These are phyloP conservation scores for Petrolisthes cinctipes DNA, from an alignment of 2,888 invertebrate species.

Conservation along the genomic window DNA sequence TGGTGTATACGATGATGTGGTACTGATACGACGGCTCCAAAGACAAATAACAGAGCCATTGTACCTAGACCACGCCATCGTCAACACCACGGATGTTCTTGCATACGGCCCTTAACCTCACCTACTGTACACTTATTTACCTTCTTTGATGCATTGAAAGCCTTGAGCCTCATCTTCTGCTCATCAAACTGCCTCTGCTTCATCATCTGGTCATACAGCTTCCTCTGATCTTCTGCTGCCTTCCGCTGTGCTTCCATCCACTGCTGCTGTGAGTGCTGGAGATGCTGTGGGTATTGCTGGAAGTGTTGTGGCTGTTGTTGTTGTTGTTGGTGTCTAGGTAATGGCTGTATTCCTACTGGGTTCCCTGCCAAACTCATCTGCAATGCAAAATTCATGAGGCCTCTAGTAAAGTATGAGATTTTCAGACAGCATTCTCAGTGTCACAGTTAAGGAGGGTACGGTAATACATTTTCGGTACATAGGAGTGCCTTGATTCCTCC, in stretches of 20 bases:
- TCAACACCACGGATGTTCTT: too few species aligned
- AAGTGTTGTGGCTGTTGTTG: slow-evolving; percentile 30
- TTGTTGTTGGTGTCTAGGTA: slow-evolving; percentile 44
- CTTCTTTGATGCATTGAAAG: slow-evolving; percentile 46
- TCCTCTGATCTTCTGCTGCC: slow-evolving; percentile 50
- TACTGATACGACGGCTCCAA: too few species aligned
- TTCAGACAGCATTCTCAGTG: too few species aligned
- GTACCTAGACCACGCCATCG: too few species aligned
- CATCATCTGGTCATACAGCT: slow-evolving; percentile 55
- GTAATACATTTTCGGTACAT: too few species aligned
- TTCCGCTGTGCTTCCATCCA: slow-evolving; percentile 51
- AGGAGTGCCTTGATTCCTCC: too few species aligned
- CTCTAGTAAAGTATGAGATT: not conserved
- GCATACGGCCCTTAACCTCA: too few species aligned
- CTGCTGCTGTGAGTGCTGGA: slow-evolving; percentile 43
- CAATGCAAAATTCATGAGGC: not conserved
- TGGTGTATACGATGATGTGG: too few species aligned
- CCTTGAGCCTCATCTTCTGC: slow-evolving; percentile 57
- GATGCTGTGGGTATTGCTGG: slow-evolving; percentile 27
- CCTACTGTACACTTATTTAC: slow-evolving; percentile 7
- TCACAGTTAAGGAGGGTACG: too few species aligned
- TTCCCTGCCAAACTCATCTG: slow-evolving; percentile 35
- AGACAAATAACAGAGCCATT: too few species aligned
- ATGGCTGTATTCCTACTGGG: slow-evolving; percentile 40
- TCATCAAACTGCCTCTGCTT: slow-evolving; percentile 62